phyloP scores from a whole-genome alignment of 2,113 vertebrate species.

The Cynopterus brachyotis region DNA sequence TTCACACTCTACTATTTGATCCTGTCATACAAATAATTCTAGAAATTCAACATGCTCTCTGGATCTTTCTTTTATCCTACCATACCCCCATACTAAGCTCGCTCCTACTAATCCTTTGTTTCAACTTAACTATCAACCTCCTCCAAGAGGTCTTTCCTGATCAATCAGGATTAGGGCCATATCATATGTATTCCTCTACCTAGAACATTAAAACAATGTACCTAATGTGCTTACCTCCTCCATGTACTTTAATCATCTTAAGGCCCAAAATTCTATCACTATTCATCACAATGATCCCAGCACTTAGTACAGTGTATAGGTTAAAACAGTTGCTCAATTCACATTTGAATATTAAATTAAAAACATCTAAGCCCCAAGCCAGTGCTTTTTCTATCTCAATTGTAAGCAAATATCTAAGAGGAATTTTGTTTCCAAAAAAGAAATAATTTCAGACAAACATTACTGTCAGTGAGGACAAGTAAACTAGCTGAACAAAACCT shows the following conservation, averaged over 20 bases:
- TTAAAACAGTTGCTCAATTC: neutral
- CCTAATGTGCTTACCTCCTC: neutral
- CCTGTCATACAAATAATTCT: neutral
- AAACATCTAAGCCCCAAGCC: neutral
- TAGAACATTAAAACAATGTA: neutral
- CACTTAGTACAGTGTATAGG: neutral
- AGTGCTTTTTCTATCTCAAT: neutral
- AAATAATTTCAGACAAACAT: neutral
- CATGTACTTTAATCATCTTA: neutral
- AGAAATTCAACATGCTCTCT: neutral
- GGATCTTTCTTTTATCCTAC: neutral
- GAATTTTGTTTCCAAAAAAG: conserved; percentile 13
- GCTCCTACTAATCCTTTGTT: neutral
- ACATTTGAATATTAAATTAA: neutral
- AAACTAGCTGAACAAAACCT: neutral
- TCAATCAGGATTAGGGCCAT: neutral
- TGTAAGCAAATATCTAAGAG: neutral
- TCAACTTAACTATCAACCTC: neutral
- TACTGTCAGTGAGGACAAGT: neutral
- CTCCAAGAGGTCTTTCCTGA: neutral
- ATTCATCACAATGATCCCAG: neutral
- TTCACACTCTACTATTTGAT: neutral
- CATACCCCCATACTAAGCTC: neutral
- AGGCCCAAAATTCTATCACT: neutral
- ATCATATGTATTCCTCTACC: no score